A percentile compares a stretch with the other conserved stretches of the same genome.
Evolutionary conservation across 2,797 vertebrate genomes (phyloP).

Genomic region (Argya squamiceps): DNA sequence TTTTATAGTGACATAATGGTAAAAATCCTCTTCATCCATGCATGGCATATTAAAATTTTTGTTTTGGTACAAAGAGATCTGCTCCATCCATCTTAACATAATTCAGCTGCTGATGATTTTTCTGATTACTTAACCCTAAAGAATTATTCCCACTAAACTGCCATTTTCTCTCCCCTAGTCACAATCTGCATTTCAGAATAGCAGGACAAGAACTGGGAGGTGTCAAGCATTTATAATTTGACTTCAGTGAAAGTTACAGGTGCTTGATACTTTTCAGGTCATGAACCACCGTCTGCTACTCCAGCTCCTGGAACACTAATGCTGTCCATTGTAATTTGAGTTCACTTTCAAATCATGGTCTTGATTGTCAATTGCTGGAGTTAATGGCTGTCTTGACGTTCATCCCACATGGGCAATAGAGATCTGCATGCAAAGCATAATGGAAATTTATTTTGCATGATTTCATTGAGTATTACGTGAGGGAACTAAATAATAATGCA

Average conservation of each 20-base stretch:
- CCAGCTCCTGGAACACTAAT: neutral
- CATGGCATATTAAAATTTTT: neutral
- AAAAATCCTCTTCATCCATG: neutral
- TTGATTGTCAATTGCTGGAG: neutral
- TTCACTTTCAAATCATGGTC: neutral
- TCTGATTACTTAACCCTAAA: neutral
- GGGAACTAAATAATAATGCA: neutral
- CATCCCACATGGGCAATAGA: neutral
- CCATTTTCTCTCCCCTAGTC: neutral
- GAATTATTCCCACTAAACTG: neutral
- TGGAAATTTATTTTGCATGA: neutral
- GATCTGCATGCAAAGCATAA: neutral
- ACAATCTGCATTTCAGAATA: neutral
- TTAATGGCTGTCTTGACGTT: neutral
- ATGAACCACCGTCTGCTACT: neutral
- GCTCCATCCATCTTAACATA: neutral
- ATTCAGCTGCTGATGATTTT: neutral
- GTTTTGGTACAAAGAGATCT: neutral
- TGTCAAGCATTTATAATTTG: neutral
- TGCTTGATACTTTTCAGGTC: neutral
- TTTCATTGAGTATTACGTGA: neutral
- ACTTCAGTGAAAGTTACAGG: conserved; percentile 14
- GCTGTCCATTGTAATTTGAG: neutral
- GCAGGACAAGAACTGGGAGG: neutral
- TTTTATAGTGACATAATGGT: neutral